These are phyloP conservation scores for Agraylea sexmaculata DNA, from an alignment of 1,140 invertebrate species.

Conservation along the genomic window DNA sequence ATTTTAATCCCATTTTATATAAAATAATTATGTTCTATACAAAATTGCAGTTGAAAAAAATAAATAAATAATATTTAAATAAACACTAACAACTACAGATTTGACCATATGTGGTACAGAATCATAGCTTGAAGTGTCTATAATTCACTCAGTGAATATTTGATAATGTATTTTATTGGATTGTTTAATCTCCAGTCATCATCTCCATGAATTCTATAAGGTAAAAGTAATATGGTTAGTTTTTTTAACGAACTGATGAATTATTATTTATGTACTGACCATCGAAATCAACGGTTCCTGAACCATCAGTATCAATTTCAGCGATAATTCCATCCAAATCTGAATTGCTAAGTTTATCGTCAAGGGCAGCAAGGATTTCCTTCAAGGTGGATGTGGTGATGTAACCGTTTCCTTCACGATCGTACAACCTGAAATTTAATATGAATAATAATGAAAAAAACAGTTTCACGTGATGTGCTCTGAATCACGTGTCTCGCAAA, in stretches of 20 bases:
- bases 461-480: not conserved
- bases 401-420: conserved; percentile 80
- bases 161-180: conserved; percentile 21
- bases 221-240: conserved; percentile 11
- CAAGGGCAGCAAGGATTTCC: conserved; percentile 81
- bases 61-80: no score
- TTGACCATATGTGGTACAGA: no score
- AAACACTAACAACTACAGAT: not conserved
- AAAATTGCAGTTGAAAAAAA: no score
- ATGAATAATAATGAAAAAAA: not conserved
- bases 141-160: conserved; percentile 26
- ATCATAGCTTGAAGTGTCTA: not conserved
- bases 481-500: no score
- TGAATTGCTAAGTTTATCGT: conserved; percentile 75
- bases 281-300: conserved; percentile 82
- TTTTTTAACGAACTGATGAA: conserved; percentile 9
- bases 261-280: conserved; percentile 40
- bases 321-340: conserved; percentile 85
- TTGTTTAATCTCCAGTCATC: conserved; percentile 67
- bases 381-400: conserved; percentile 83
- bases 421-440: conserved; percentile 43
- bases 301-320: conserved; percentile 90
- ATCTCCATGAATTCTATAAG: conserved; percentile 72
- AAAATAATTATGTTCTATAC: no score
- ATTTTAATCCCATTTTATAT: no score